These are phyloP conservation scores for Microctonus hyperodae DNA, from an alignment of 2,888 invertebrate genomes.

Conservation along the genomic window DNA sequence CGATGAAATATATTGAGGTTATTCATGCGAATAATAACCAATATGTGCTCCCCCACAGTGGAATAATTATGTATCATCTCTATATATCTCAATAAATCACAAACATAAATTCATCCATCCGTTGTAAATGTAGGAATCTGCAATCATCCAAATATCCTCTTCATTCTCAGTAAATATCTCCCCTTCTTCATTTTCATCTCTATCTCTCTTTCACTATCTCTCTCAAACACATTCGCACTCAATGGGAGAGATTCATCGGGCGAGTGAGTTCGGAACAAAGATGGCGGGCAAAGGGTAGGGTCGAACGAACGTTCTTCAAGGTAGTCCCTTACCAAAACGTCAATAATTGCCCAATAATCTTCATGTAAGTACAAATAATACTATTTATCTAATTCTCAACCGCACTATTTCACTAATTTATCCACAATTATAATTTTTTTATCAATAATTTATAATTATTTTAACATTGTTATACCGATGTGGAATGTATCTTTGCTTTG, in stretches of 20 bases:
- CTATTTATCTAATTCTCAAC: background rate
- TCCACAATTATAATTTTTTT: background rate
- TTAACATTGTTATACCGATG: background rate
- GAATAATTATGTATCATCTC: background rate
- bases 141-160: slow-evolving; percentile 2
- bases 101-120: slow-evolving; percentile 8
- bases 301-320: slow-evolving; percentile 39
- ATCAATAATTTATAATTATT: background rate
- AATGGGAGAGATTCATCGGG: slow-evolving; percentile 6
- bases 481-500: slow-evolving; percentile 34
- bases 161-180: background rate
- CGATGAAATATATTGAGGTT: background rate
- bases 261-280: slow-evolving; percentile 49
- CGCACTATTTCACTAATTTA: background rate
- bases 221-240: too few species aligned
- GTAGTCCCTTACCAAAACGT: slow-evolving; percentile 4
- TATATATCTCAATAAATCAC: background rate
- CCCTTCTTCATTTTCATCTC: background rate
- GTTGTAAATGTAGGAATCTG: slow-evolving; percentile 22
- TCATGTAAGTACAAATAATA: slow-evolving; percentile 1
- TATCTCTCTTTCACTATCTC: background rate
- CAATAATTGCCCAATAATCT: background rate
- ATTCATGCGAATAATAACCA: background rate
- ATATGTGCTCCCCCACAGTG: background rate
- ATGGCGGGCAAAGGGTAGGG: slow-evolving; percentile 59